phyloP scores from a whole-genome alignment of 2,797 vertebrate species.

The Sarcoramphus papa region DNA sequence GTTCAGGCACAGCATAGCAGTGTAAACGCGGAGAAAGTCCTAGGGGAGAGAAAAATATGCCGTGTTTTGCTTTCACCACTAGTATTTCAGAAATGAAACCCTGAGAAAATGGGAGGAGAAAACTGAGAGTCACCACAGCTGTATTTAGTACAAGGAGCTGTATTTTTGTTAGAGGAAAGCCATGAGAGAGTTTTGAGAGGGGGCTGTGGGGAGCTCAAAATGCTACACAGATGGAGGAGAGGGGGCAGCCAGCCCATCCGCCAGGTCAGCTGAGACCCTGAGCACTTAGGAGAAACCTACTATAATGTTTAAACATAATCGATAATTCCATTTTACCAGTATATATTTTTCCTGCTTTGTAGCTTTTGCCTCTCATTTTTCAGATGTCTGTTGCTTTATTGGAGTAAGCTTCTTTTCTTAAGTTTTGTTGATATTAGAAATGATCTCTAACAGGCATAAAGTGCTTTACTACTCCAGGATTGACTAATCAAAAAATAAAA shows the following conservation, averaged over 20 bases:
- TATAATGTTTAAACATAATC: neutral
- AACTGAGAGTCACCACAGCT: neutral
- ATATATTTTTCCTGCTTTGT: neutral
- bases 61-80: neutral
- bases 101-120: neutral
- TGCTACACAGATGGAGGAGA: neutral
- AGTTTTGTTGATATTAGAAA: neutral
- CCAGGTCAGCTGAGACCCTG: neutral
- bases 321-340: neutral
- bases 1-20: neutral
- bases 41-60: neutral
- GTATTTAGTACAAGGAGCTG: neutral
- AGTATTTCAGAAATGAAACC: neutral
- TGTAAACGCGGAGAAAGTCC: neutral
- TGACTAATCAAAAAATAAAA: neutral
- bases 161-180: neutral
- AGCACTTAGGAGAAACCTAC: neutral
- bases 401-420: neutral
- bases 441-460: neutral
- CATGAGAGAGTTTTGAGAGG: neutral
- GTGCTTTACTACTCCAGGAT: neutral
- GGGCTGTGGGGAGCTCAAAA: neutral
- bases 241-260: neutral
- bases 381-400: neutral
- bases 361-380: neutral